These are phyloP conservation scores for Lasioglossum marginatum DNA, from an alignment of 2,888 invertebrate genomes.

Conservation along the genomic window DNA sequence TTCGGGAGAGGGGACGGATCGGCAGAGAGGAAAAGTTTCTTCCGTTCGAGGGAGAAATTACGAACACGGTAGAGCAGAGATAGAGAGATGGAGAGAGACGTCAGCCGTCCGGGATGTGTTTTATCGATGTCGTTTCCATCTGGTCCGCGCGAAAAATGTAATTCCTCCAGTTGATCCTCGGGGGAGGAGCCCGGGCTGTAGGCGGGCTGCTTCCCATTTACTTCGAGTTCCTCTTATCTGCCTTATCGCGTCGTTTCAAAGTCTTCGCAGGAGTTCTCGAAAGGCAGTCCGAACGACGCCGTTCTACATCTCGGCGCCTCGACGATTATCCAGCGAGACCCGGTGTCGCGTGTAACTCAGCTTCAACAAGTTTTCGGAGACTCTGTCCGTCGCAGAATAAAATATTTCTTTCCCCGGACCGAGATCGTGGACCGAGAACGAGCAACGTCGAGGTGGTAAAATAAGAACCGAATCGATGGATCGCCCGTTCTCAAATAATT, in stretches of 20 bases:
- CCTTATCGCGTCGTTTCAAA: constrained; percentile 4
- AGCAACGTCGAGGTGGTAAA: not conserved
- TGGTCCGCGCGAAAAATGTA: not conserved
- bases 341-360: not conserved
- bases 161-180: not conserved
- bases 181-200: not conserved
- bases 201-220: constrained; percentile 1
- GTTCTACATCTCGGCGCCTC: not conserved
- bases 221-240: constrained; percentile 5
- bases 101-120: not conserved
- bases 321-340: not conserved
- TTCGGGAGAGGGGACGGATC: not conserved
- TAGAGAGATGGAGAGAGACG: not conserved
- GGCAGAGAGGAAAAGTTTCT: not conserved
- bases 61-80: not conserved
- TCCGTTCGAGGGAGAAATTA: not conserved
- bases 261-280: constrained; percentile 4
- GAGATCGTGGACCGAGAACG: not conserved
- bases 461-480: constrained; percentile 2
- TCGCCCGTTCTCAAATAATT: not conserved
- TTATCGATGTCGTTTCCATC: not conserved
- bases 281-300: not conserved
- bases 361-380: constrained; percentile 1
- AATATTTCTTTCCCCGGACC: not conserved
- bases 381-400: not conserved